Percentiles rank a stretch among this genome's conserved stretches.
Evolutionary conservation across 2,113 vertebrate species (phyloP).

Genomic region (Xenopus borealis): DNA sequence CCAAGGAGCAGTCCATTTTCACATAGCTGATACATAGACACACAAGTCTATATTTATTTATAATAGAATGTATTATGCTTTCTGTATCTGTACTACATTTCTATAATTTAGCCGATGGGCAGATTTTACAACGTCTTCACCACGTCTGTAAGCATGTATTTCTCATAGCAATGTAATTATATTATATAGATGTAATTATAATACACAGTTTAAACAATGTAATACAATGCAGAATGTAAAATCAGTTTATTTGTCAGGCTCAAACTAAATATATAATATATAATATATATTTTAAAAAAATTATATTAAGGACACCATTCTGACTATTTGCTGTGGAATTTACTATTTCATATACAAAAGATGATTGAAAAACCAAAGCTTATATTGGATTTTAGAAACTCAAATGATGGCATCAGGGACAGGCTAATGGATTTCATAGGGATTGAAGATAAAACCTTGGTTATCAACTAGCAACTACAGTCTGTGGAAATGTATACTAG

Average conservation of each 20-base stretch:
- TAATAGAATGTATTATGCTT: no score
- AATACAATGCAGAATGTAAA: neutral
- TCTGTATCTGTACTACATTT: no score
- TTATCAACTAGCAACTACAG: conserved; percentile 22
- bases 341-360: conserved; percentile 21
- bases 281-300: no score
- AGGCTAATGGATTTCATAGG: conserved; percentile 25
- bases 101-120: no score
- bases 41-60: no score
- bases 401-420: conserved; percentile 15
- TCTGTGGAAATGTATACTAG: neutral
- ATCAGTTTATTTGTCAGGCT: conserved; percentile 18
- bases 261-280: no score
- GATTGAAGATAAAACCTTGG: conserved; percentile 18
- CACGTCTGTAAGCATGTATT: neutral
- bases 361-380: conserved; percentile 20
- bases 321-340: conserved; percentile 15
- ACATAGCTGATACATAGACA: no score
- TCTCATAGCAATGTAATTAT: neutral
- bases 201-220: neutral
- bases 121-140: no score
- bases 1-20: no score
- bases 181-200: no score
- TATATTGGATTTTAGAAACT: conserved; percentile 19
- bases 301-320: conserved; percentile 3